Conservation (phyloP, 2,797 vertebrate genomes). For the Crocodylus rhombifer region DNA sequence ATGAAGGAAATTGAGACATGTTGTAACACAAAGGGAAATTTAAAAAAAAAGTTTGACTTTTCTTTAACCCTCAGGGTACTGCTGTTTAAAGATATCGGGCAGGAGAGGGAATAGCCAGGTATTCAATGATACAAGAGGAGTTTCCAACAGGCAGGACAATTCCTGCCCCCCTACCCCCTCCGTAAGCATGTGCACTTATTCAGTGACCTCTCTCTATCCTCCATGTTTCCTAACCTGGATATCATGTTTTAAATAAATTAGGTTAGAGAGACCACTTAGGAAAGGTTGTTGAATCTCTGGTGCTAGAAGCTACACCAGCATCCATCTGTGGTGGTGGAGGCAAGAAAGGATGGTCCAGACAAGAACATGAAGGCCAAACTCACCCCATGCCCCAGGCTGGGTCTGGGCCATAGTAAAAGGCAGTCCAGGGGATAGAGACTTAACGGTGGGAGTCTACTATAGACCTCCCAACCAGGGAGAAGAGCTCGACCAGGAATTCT, state of each 20-base stretch:
- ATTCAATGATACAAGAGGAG: not conserved
- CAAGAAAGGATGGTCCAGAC: too few relatives aligned
- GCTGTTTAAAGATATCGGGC: not conserved
- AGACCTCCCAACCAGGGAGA: too few relatives aligned
- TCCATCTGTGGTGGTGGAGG: too few relatives aligned
- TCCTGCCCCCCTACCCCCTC: not conserved
- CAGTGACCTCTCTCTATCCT: not conserved
- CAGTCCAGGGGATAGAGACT: too few relatives aligned
- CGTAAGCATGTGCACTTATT: not conserved
- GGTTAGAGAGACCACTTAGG: not conserved
- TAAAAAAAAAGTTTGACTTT: not conserved
- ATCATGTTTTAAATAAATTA: not conserved
- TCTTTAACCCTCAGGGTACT: rapidly evolving
- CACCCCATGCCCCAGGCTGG: too few relatives aligned
- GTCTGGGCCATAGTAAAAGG: too few relatives aligned
- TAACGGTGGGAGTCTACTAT: too few relatives aligned
- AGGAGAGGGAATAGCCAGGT: not conserved
- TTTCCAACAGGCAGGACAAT: not conserved
- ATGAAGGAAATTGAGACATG: conserved; percentile 14
- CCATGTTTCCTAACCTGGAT: not conserved
- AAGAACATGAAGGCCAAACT: too few relatives aligned
- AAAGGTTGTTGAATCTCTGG: too few relatives aligned
- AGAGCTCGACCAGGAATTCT: too few relatives aligned
- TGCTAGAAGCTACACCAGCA: too few relatives aligned
- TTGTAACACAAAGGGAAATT: not conserved